Conservation (phyloP, 2,888 invertebrate genomes). For the Epistrophe grossulariae region DNA sequence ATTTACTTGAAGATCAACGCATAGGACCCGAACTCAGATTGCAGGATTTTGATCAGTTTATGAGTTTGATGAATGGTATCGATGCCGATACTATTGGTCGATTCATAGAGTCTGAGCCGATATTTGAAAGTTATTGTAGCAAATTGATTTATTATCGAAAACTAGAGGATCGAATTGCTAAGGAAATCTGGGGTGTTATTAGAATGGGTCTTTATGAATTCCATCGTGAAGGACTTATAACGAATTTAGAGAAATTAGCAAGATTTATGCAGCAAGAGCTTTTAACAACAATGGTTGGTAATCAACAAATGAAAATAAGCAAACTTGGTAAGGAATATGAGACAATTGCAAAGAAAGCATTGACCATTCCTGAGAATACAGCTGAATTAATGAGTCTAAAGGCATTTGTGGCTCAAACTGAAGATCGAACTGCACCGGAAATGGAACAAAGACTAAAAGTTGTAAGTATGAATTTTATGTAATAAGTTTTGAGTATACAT, state of each 20-base stretch:
- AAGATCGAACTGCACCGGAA: slow-evolving; percentile 88
- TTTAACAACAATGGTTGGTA: slow-evolving; percentile 89
- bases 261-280: slow-evolving; percentile 88
- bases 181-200: slow-evolving; percentile 85
- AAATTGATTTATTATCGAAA: slow-evolving; percentile 87
- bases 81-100: slow-evolving; percentile 85
- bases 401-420: slow-evolving; percentile 90
- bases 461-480: slow-evolving; percentile 79
- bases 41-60: slow-evolving; percentile 92
- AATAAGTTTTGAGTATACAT: too few relatives aligned
- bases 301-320: slow-evolving; percentile 92
- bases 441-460: slow-evolving; percentile 91
- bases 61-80: slow-evolving; percentile 90
- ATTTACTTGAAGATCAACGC: slow-evolving; percentile 88
- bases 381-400: slow-evolving; percentile 93
- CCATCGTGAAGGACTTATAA: slow-evolving; percentile 91
- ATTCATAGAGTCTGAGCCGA: slow-evolving; percentile 88
- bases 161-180: slow-evolving; percentile 87
- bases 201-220: slow-evolving; percentile 94
- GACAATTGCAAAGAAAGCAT: slow-evolving; percentile 89
- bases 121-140: slow-evolving; percentile 87
- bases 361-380: slow-evolving; percentile 92
- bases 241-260: slow-evolving; percentile 88
- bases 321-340: slow-evolving; percentile 94
- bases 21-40: slow-evolving; percentile 90